Conservation (phyloP, 2,113 vertebrate species). For the Chaetura pelagica region DNA sequence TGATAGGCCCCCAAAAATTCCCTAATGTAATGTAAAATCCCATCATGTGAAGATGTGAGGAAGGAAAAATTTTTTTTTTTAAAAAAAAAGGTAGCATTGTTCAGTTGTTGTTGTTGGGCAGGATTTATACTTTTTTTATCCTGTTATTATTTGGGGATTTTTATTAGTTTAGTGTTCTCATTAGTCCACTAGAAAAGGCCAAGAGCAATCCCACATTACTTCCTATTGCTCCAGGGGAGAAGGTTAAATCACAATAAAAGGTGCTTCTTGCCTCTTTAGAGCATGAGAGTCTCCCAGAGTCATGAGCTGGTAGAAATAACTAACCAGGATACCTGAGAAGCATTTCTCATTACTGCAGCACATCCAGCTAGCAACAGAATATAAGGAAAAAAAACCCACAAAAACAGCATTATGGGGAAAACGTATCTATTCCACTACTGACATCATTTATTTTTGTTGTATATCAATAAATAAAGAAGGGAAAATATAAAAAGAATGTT, state of each 20-base stretch:
- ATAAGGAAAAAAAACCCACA: not conserved
- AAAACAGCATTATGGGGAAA: not conserved
- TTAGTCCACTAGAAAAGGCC: not conserved
- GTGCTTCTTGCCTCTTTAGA: not conserved
- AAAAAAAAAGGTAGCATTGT: not conserved
- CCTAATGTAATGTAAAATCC: too few species aligned
- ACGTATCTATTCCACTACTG: not conserved
- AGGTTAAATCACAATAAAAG: not conserved
- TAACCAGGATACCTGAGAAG: not conserved
- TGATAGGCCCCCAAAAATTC: not conserved
- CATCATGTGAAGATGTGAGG: not conserved
- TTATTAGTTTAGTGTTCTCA: not conserved
- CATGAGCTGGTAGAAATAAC: not conserved
- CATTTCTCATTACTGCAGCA: not conserved
- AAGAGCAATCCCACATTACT: not conserved
- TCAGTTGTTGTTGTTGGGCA: not conserved
- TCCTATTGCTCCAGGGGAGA: not conserved
- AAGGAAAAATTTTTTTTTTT: too few species aligned
- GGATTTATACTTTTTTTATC: not conserved
- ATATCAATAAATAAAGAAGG: not conserved
- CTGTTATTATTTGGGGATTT: not conserved
- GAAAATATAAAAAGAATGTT: not conserved
- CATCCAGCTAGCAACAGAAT: not conserved
- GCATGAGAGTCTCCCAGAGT: not conserved
- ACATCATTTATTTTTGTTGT: not conserved